A percentile compares a stretch with the other conserved stretches of the same genome.
phyloP scores from a whole-genome alignment of 1,140 invertebrate genomes.

The Ephestia elutella region DNA sequence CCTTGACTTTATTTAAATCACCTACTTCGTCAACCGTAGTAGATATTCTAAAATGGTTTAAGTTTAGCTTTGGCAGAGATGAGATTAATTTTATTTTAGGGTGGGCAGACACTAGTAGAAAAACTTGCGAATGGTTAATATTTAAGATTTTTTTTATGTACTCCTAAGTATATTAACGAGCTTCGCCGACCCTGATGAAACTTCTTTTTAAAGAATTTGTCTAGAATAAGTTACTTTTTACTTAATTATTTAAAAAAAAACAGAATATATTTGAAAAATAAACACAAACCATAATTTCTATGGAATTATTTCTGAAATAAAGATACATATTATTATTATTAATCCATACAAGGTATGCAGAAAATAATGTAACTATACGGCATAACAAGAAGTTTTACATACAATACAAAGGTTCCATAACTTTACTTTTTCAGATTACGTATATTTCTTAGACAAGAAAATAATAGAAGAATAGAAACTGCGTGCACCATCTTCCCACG shows the following conservation, averaged over 20 bases:
- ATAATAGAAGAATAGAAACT: neutral
- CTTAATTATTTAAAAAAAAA: too few species aligned
- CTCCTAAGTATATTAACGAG: too few species aligned
- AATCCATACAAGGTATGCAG: neutral
- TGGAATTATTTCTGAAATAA: too few species aligned
- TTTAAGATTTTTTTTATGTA: too few species aligned
- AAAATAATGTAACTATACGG: neutral
- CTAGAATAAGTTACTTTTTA: too few species aligned
- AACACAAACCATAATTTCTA: too few species aligned
- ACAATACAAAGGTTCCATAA: neutral
- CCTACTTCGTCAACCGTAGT: constrained; percentile 22
- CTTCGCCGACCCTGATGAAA: too few species aligned
- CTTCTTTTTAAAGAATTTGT: too few species aligned
- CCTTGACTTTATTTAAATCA: constrained; percentile 71
- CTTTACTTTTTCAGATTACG: neutral
- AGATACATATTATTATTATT: too few species aligned
- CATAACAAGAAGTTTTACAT: neutral
- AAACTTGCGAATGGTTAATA: too few species aligned
- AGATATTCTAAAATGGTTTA: constrained; percentile 9
- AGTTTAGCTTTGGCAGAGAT: neutral
- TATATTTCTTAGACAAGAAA: neutral
- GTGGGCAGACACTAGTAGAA: neutral
- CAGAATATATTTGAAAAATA: too few species aligned
- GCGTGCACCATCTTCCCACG: neutral
- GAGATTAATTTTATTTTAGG: neutral